A percentile compares a stretch with the other conserved stretches of the same genome.
Evolutionary conservation across 35 echinoderm and acorn worm genomes (phyloP).

Genomic region (Ophiothrix spiculata): DNA sequence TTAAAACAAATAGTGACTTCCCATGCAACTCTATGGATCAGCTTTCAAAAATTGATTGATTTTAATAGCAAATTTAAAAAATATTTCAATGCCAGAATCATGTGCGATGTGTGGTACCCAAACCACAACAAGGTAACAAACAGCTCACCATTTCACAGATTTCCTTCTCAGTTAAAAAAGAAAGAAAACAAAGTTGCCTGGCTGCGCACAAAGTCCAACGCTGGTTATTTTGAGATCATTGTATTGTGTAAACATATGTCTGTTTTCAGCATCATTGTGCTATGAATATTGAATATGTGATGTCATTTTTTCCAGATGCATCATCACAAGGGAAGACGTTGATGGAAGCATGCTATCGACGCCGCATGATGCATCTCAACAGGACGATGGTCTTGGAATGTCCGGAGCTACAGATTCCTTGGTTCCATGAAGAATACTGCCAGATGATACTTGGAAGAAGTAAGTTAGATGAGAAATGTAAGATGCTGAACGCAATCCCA

Average conservation of each 20-base stretch:
- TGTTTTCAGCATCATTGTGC: not conserved
- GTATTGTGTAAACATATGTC: not conserved
- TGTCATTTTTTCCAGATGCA: not conserved
- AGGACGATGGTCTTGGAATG: constrained; percentile 75
- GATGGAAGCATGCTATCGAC: constrained; percentile 45
- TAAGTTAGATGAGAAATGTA: constrained; percentile 38
- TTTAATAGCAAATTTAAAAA: too few relatives aligned
- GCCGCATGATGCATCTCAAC: constrained; percentile 85
- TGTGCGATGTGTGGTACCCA: not conserved
- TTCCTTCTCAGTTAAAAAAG: not conserved
- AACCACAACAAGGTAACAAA: too few relatives aligned
- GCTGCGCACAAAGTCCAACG: too few relatives aligned
- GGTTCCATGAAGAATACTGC: constrained; percentile 93
- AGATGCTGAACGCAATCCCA: too few relatives aligned
- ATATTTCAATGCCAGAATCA: too few relatives aligned
- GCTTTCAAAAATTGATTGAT: too few relatives aligned
- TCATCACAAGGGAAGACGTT: constrained; percentile 43
- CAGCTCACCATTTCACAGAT: too few relatives aligned
- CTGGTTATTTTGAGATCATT: too few relatives aligned
- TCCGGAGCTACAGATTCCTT: constrained; percentile 74
- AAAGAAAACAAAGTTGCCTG: not conserved
- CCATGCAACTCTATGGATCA: too few relatives aligned
- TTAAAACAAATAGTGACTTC: too few relatives aligned
- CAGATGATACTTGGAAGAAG: constrained; percentile 67
- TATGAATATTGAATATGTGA: not conserved